phyloP scores from a whole-genome alignment of 1,140 invertebrate genomes.

The Drosophila leontia region DNA sequence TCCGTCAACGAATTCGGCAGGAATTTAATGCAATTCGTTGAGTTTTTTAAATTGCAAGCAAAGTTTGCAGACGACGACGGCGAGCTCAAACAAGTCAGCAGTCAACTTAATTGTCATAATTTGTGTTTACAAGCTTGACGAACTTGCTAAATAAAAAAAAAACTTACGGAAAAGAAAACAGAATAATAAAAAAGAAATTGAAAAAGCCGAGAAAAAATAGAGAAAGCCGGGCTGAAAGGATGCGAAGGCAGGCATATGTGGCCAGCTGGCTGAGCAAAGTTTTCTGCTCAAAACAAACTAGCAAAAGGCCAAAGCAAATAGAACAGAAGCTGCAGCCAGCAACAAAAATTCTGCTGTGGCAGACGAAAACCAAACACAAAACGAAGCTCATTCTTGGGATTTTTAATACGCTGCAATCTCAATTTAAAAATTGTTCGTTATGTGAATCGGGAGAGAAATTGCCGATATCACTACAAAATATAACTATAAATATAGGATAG shows the following conservation, averaged over 20 bases:
- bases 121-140: slow-evolving; percentile 80
- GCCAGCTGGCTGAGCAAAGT: slow-evolving; percentile 60
- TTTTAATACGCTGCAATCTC: slow-evolving; percentile 4
- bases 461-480: too few species aligned
- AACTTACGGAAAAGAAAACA: not conserved
- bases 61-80: slow-evolving; percentile 64
- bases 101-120: slow-evolving; percentile 83
- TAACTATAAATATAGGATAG: too few species aligned
- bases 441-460: too few species aligned
- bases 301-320: slow-evolving; percentile 79
- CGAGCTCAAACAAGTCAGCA: slow-evolving; percentile 62
- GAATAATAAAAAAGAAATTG: not conserved
- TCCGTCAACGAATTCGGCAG: slow-evolving; percentile 39
- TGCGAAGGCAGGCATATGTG: slow-evolving; percentile 59
- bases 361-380: slow-evolving; percentile 20
- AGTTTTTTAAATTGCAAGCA: slow-evolving; percentile 61
- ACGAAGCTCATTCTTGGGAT: slow-evolving; percentile 5
- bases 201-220: slow-evolving; percentile 7
- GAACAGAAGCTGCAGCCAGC: slow-evolving; percentile 48
- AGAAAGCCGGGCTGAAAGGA: slow-evolving; percentile 10
- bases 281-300: slow-evolving; percentile 70
- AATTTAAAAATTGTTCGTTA: not conserved
- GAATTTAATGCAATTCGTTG: slow-evolving; percentile 70
- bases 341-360: slow-evolving; percentile 49
- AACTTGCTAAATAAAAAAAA: slow-evolving; percentile 60